Conservation (phyloP, 2,797 vertebrate genomes). For the Phataginus tetradactyla region DNA sequence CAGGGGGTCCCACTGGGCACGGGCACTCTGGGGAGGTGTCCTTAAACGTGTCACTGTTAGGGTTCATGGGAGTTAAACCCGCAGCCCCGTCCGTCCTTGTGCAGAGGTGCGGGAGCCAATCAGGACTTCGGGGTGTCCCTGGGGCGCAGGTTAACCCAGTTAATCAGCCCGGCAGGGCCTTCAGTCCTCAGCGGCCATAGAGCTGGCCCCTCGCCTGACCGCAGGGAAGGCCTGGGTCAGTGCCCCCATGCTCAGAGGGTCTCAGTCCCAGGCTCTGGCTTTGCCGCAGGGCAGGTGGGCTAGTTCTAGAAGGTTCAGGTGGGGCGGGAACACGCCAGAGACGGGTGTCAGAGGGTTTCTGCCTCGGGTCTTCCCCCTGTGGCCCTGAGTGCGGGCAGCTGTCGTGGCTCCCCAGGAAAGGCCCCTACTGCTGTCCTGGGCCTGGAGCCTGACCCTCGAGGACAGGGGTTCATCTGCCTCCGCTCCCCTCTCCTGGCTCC, state of each 20-base stretch:
- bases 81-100: no score
- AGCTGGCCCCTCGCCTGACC: background rate
- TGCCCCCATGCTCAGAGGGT: background rate
- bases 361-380: background rate
- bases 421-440: background rate
- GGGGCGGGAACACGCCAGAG: no score
- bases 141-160: no score
- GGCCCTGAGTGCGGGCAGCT: background rate
- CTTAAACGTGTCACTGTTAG: no score
- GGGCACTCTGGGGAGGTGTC: no score
- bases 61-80: no score
- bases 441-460: background rate
- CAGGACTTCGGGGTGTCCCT: no score
- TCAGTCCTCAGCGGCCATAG: no score
- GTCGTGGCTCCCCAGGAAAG: background rate
- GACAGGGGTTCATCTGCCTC: background rate
- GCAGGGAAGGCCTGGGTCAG: background rate
- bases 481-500: rapidly evolving
- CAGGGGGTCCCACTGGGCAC: no score
- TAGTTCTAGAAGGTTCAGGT: background rate
- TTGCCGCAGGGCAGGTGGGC: no score
- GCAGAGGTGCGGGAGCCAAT: no score
- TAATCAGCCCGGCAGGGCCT: background rate
- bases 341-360: background rate
- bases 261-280: background rate